phyloP scores from a whole-genome alignment of 2,888 invertebrate species.

The Neoscelio sp. region DNA sequence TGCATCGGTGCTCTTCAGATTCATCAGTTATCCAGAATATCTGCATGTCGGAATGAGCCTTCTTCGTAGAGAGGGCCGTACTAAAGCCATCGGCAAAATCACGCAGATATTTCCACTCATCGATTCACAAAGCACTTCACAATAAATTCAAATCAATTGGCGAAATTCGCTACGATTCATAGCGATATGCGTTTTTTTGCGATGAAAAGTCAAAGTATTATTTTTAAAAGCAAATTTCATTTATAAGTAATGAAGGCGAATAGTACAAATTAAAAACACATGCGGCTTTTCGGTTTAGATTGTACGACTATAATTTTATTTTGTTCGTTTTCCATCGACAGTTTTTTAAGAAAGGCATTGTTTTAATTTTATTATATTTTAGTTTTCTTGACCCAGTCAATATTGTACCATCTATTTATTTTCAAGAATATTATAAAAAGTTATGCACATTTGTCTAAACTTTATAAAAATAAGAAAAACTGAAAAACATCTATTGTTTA shows the following conservation, averaged over 20 bases:
- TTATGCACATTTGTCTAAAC: too few relatives aligned
- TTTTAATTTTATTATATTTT: too few relatives aligned
- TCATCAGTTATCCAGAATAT: conserved; percentile 95
- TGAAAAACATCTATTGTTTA: too few relatives aligned
- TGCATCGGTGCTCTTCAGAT: conserved; percentile 94
- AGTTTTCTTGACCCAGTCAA: too few relatives aligned
- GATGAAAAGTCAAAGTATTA: conserved; percentile 9
- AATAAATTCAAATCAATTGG: conserved; percentile 33
- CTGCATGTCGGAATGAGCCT: conserved; percentile 91
- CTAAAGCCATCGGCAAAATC: conserved; percentile 94
- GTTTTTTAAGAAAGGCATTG: not conserved
- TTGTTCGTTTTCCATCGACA: not conserved
- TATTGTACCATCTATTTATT: too few relatives aligned
- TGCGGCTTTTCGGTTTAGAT: not conserved
- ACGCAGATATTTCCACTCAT: conserved; percentile 88
- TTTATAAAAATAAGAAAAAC: too few relatives aligned
- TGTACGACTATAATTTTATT: not conserved
- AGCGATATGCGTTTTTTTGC: not conserved
- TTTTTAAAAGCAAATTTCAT: not conserved
- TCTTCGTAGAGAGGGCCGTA: conserved; percentile 92
- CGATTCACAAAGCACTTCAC: conserved; percentile 69
- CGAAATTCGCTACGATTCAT: not conserved
- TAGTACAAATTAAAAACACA: conserved; percentile 16
- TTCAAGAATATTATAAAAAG: too few relatives aligned
- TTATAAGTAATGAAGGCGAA: conserved; percentile 1